Conservation (phyloP, 2,888 invertebrate genomes). For the Noctua comes region DNA sequence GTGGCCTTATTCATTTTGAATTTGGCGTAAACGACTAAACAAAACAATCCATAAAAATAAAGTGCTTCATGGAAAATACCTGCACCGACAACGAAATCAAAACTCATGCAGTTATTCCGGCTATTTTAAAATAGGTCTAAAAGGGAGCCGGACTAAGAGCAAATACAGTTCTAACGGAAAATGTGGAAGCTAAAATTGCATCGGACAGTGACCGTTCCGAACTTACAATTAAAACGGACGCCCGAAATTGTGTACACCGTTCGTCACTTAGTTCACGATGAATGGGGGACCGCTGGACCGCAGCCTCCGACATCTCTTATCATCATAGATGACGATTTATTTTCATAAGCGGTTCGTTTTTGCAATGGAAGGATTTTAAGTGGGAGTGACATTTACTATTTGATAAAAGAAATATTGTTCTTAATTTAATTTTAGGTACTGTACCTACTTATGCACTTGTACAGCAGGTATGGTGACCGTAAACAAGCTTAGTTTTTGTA, state of each 20-base stretch:
- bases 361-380: slow-evolving; percentile 1
- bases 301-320: slow-evolving; percentile 21
- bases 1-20: no score
- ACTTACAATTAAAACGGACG: slow-evolving; percentile 91
- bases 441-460: not conserved
- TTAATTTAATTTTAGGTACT: not conserved
- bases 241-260: slow-evolving; percentile 89
- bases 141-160: slow-evolving; percentile 58
- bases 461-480: not conserved
- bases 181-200: slow-evolving; percentile 84
- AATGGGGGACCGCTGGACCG: slow-evolving; percentile 53
- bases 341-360: slow-evolving; percentile 37
- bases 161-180: slow-evolving; percentile 71
- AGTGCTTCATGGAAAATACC: not conserved
- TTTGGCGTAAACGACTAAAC: not conserved
- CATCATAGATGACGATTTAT: slow-evolving; percentile 52
- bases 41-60: not conserved
- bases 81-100: slow-evolving; percentile 22
- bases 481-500: not conserved
- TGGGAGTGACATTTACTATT: not conserved
- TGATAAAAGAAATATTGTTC: not conserved
- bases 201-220: slow-evolving; percentile 79
- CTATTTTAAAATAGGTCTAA: slow-evolving; percentile 52
- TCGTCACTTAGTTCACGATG: slow-evolving; percentile 85
- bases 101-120: slow-evolving; percentile 25